Evolutionary conservation across 1,140 invertebrate species (phyloP).

Genomic region (Drosophila ficusphila): DNA sequence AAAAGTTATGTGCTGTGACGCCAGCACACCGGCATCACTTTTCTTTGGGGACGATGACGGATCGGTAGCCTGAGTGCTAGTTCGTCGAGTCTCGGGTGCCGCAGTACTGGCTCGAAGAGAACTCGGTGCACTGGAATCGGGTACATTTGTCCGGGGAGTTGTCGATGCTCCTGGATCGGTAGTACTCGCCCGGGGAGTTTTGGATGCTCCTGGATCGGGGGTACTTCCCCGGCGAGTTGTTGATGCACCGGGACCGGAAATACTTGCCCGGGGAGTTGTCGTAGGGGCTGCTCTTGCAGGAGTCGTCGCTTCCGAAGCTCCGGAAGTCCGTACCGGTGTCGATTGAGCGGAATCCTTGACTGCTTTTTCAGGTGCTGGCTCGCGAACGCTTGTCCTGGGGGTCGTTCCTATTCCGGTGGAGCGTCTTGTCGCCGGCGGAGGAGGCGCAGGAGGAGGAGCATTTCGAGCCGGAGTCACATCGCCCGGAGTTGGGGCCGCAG

Average conservation of each 20-base stretch:
- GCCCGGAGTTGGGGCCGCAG: neutral
- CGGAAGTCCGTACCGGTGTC: too few relatives aligned
- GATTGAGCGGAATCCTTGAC: neutral
- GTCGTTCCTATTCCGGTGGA: neutral
- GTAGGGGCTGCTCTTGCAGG: too few relatives aligned
- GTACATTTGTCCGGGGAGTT: neutral
- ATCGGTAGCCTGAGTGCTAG: neutral
- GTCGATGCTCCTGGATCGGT: neutral
- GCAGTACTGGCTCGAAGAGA: neutral
- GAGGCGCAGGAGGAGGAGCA: neutral
- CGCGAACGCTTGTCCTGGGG: neutral
- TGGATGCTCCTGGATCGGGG: neutral
- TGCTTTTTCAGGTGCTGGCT: neutral
- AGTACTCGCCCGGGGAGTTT: neutral
- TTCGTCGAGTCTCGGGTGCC: neutral
- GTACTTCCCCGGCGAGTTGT: neutral
- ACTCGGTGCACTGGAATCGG: neutral
- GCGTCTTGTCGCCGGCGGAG: neutral
- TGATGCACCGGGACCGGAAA: neutral
- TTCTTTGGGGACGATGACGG: too few relatives aligned
- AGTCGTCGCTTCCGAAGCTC: too few relatives aligned
- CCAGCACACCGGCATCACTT: neutral
- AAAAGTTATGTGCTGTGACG: too few relatives aligned
- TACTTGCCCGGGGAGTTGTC: neutral
- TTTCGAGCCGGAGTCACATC: neutral